Percentiles rank a stretch among this genome's conserved stretches.
Conservation (phyloP, 1,140 invertebrate genomes). For the Trichonephila inaurata region DNA sequence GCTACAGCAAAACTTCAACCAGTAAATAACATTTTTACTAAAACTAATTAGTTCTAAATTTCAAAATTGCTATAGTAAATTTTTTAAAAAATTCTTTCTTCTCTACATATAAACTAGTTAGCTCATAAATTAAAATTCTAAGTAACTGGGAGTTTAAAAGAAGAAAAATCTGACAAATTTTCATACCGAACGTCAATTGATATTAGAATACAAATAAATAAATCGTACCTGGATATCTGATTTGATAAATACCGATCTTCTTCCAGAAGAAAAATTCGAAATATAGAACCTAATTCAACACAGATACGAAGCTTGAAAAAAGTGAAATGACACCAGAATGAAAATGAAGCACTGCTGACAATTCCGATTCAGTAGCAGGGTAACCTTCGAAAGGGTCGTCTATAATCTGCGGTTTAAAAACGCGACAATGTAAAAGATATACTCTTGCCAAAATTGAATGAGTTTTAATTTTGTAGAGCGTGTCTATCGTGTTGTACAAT, state of each 20-base stretch:
- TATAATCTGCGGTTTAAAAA: constrained; percentile 43
- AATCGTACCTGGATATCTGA: background rate
- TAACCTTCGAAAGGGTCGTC: constrained; percentile 70
- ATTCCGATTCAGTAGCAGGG: background rate
- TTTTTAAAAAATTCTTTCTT: background rate
- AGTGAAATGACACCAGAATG: constrained; percentile 43
- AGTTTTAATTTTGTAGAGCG: constrained; percentile 58
- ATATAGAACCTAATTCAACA: background rate
- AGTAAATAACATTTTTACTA: too few relatives aligned
- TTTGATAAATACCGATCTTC: background rate
- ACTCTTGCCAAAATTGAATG: background rate
- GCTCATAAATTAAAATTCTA: background rate
- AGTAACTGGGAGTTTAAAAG: too few relatives aligned
- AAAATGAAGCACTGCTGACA: constrained; percentile 17
- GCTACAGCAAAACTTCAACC: too few relatives aligned
- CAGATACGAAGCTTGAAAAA: background rate
- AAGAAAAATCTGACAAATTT: background rate
- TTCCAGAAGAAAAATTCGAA: background rate
- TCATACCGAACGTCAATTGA: background rate
- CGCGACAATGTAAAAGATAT: constrained; percentile 39
- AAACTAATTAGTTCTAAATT: background rate
- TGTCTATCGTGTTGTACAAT: constrained; percentile 63
- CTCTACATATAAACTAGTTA: background rate
- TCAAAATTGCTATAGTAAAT: background rate
- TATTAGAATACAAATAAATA: background rate